Base-by-base conservation (phyloP, 92 coral and sea anemone species). In the Montipora capitata region DNA sequence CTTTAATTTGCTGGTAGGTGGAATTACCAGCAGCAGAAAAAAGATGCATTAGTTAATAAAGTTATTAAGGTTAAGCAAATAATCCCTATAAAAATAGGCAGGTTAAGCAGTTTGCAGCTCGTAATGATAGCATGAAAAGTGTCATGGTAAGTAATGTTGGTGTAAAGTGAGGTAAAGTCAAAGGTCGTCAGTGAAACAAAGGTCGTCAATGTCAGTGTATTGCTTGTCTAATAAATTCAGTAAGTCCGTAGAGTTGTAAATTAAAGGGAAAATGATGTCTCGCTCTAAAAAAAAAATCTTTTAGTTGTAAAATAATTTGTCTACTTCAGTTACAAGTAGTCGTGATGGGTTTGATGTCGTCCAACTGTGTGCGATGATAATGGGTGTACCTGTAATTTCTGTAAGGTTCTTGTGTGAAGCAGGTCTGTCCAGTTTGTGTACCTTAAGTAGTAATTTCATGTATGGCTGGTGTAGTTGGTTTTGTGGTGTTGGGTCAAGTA, bases 91-190 rank as follows among this genome's bases (percentile, higher is more conserved):
- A 15, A 40, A 10, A 0, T 54, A 0, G 89, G 74, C 42, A 74
- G 49, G 16, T 91, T 68, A 14, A 87, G 77, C 35, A 91, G 68
- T 88, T 92, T 92, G 58, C 95, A 92, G 43, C 88, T 80, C 58
- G 39, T 17, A 10, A 91, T 75, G 17, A 87, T 87, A 44, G 94
- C 92, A 16, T 81, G 45, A 20, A 56, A 43, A 1, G 94, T 86
- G 69, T 87, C 89, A 14, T 12, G 11, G 41, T 49, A 16, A 2
- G 79, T 68, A 10, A 87, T 87, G 40, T 87, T 87, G 1, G 91
- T 87, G 59, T 82, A 83, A n/a, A 92, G 81, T 12, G 84, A 88
- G 4, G 91, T 20, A 51, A 90, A 85, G 62, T 87, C 87, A 62
- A 90, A 78, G 13, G 87, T 78, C 3, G 78, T 86, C 16, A 79